A percentile compares a stretch with the other conserved stretches of the same genome.
Conservation (phyloP, 2,797 vertebrate species). For the Enteromius anoplus region DNA sequence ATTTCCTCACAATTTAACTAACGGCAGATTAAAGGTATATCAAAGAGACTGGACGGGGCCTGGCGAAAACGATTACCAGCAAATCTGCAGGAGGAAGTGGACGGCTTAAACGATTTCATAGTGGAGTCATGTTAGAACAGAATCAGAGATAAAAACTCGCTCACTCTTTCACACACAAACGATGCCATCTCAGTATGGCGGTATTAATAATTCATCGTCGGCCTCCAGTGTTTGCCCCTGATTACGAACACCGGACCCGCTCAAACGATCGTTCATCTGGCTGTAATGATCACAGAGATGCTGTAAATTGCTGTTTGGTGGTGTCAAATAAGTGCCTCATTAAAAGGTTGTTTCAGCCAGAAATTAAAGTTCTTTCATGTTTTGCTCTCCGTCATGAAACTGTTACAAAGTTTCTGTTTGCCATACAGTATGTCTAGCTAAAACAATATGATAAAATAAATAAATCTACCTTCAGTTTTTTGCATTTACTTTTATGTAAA, state of each 20-base stretch:
- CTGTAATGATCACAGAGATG: conserved; percentile 21
- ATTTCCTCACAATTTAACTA: conserved; percentile 49
- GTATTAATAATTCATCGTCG: conserved; percentile 57
- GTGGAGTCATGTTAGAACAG: conserved; percentile 29
- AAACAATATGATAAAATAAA: not conserved
- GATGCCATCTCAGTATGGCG: conserved; percentile 40
- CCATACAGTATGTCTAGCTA: not conserved
- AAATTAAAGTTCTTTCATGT: not conserved
- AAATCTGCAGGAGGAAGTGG: conserved; percentile 34
- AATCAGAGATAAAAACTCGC: conserved; percentile 18
- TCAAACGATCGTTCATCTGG: conserved; percentile 11
- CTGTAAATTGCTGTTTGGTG: not conserved
- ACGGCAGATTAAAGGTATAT: conserved; percentile 54
- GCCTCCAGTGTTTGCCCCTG: conserved; percentile 43
- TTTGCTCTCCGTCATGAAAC: not conserved
- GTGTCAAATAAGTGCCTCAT: not conserved
- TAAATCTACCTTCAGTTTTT: not conserved
- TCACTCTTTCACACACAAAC: conserved; percentile 19
- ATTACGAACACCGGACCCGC: conserved; percentile 38
- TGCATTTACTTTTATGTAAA: not conserved
- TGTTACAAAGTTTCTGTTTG: not conserved
- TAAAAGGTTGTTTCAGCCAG: not conserved
- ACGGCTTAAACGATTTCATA: conserved; percentile 36
- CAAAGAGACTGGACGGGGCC: conserved; percentile 40
- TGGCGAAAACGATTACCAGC: conserved; percentile 36